These are phyloP conservation scores for Calycopis cecrops DNA, from an alignment of 1,140 invertebrate genomes.

Conservation along the genomic window DNA sequence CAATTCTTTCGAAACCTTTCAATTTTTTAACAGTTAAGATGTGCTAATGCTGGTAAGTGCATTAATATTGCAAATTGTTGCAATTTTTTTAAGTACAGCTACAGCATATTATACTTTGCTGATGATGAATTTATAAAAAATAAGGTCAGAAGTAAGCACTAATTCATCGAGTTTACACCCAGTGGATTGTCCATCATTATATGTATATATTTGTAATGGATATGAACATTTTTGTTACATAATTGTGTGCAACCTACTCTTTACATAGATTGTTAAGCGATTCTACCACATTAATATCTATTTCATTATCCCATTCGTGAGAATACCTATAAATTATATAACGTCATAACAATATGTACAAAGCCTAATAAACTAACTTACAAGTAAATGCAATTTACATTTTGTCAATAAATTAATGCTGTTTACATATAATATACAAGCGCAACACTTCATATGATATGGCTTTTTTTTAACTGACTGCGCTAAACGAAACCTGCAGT, in stretches of 20 bases:
- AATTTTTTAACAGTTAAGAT: no score
- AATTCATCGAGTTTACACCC: no score
- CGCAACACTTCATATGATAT: constrained; percentile 71
- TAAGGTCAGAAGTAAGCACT: no score
- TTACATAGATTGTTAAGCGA: constrained; percentile 58
- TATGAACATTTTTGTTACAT: constrained; percentile 28
- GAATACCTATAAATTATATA: constrained; percentile 73
- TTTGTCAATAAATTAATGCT: constrained; percentile 66
- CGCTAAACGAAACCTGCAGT: constrained; percentile 24
- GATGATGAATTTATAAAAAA: no score
- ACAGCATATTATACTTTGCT: no score
- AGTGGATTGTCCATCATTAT: no score
- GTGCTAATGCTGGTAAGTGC: no score
- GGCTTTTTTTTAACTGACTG: constrained; percentile 49
- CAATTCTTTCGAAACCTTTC: no score
- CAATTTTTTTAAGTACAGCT: no score
- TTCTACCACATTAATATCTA: constrained; percentile 67
- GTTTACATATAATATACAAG: constrained; percentile 71
- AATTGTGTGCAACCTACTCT: constrained; percentile 59
- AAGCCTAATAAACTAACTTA: constrained; percentile 71
- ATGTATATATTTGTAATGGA: no score
- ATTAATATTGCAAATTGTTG: no score
- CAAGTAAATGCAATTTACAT: constrained; percentile 71
- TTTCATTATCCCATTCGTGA: constrained; percentile 47
- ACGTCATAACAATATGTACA: constrained; percentile 75